Percentiles rank a stretch among this genome's conserved stretches.
Evolutionary conservation across 2,888 invertebrate species (phyloP).

Genomic region (Macaria liturata): DNA sequence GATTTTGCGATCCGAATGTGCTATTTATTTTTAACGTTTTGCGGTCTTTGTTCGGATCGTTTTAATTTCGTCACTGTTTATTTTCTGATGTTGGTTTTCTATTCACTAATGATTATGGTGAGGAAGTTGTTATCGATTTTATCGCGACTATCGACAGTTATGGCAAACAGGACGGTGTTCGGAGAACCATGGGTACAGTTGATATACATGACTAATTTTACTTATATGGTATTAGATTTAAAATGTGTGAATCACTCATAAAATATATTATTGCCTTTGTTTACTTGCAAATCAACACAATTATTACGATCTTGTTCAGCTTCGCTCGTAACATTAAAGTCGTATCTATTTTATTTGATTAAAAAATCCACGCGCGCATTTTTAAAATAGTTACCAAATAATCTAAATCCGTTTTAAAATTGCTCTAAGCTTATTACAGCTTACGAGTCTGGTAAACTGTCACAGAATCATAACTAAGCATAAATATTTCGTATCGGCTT

Average conservation of each 20-base stretch:
- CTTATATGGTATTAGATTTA: too few species aligned
- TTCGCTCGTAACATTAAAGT: too few species aligned
- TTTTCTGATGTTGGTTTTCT: too few species aligned
- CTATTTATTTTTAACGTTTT: neutral
- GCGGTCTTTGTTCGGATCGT: conserved; percentile 7
- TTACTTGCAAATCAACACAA: too few species aligned
- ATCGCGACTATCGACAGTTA: conserved; percentile 26
- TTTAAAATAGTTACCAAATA: too few species aligned
- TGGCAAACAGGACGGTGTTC: conserved; percentile 37
- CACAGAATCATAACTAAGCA: conserved; percentile 24
- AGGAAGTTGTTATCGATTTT: conserved; percentile 26
- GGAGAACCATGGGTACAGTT: conserved; percentile 24
- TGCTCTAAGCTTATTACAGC: too few species aligned
- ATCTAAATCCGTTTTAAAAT: too few species aligned
- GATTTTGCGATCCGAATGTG: conserved; percentile 3
- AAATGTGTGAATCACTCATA: too few species aligned
- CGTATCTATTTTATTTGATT: too few species aligned
- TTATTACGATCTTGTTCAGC: too few species aligned
- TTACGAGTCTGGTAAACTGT: conserved; percentile 4
- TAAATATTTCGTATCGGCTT: conserved; percentile 29
- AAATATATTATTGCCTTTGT: too few species aligned
- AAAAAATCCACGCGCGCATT: too few species aligned
- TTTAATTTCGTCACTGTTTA: neutral
- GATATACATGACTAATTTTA: neutral
- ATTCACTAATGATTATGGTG: conserved; percentile 1